Conservation (phyloP, 2,888 invertebrate genomes). For the Dasypogon diadema region DNA sequence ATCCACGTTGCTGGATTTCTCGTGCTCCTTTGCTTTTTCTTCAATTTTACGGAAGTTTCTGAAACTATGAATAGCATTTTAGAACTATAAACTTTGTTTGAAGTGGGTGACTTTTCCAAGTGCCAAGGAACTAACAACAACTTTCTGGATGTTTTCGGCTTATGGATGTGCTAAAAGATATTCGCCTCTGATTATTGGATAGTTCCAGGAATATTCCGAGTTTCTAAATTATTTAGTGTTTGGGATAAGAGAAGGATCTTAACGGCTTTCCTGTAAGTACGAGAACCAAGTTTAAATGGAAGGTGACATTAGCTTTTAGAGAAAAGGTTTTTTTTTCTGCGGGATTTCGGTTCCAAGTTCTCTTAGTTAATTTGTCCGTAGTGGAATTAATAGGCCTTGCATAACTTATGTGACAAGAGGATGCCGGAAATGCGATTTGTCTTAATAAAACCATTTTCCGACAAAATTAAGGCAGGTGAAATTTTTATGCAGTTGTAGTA, state of each 20-base stretch:
- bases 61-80: not conserved
- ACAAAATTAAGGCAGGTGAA: no score
- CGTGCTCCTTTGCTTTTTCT: not conserved
- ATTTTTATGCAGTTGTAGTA: no score
- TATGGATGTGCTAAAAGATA: not conserved
- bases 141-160: not conserved
- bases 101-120: slow-evolving; percentile 16
- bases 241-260: slow-evolving; percentile 7
- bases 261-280: slow-evolving; percentile 23
- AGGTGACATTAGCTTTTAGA: not conserved
- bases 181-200: not conserved
- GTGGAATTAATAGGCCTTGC: no score
- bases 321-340: no score
- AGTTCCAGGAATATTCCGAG: not conserved
- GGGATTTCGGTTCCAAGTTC: no score
- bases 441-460: no score
- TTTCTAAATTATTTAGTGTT: not conserved
- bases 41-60: slow-evolving; percentile 8
- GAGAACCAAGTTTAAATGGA: not conserved
- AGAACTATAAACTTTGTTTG: slow-evolving; percentile 12
- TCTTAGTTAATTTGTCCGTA: no score
- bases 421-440: no score
- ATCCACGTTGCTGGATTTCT: not conserved
- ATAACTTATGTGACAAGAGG: no score
- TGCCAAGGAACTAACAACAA: not conserved